Evolutionary conservation across 2,888 invertebrate genomes (phyloP).

Genomic region (Drosophila ochracea): DNA sequence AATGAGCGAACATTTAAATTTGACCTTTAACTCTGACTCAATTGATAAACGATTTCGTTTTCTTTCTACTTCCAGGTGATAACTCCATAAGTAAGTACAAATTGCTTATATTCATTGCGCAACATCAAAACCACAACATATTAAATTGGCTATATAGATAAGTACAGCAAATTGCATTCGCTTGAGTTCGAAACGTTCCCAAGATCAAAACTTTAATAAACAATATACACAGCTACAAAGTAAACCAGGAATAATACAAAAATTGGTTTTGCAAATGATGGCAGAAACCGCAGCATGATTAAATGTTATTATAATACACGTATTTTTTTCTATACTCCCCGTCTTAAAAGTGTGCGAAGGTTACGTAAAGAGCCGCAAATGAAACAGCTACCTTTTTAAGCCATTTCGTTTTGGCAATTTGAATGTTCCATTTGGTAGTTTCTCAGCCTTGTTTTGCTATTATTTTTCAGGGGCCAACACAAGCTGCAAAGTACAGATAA

Average conservation of each 20-base stretch:
- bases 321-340: conserved; percentile 33
- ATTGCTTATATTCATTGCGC: conserved; percentile 45
- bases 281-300: conserved; percentile 63
- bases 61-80: conserved; percentile 77
- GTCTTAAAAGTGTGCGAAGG: conserved; percentile 50
- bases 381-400: conserved; percentile 49
- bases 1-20: neutral
- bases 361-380: conserved; percentile 56
- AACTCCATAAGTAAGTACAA: conserved; percentile 84
- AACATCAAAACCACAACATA: conserved; percentile 62
- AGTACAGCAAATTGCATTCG: conserved; percentile 77
- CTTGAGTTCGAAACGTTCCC: conserved; percentile 35
- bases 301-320: conserved; percentile 58
- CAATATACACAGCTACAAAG: neutral
- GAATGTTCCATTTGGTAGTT: conserved; percentile 53
- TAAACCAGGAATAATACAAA: conserved; percentile 20
- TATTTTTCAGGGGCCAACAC: conserved; percentile 50
- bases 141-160: conserved; percentile 71
- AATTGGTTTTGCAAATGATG: conserved; percentile 33
- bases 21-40: neutral
- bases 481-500: conserved; percentile 64
- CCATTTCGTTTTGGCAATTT: conserved; percentile 43
- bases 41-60: conserved; percentile 1
- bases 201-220: conserved; percentile 5
- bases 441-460: conserved; percentile 45